Base-by-base conservation (phyloP, 2,888 invertebrate genomes). In the Chymomyza procnemis region DNA sequence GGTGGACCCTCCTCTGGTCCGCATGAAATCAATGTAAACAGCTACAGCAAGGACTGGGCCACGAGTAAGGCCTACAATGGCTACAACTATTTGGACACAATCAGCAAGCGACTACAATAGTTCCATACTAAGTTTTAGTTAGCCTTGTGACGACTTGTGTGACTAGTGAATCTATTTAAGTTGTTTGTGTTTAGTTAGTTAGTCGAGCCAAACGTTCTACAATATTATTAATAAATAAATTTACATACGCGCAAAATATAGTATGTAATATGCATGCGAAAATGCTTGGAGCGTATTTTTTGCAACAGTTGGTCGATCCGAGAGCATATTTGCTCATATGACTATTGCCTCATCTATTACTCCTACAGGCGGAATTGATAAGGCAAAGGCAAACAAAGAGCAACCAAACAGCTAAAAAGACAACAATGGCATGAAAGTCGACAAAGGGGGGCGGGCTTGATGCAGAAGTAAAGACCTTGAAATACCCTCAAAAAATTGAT, bases 31-130 rank as follows among this genome's bases (percentile, higher is more conserved):
- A 79, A 77, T 14, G 73, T 69, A 18, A 84, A 79, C 61, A 80
- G 79, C 30, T 88, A 82, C 65, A 75, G 74, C 62, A 90, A 89
- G 74, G 90, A 90, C 67, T 90, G 90, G 90, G 84, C 76, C 55
- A 83, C 81, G 66, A 89, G 85, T 73, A 90, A 90, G 71, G 88
- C 90, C 2, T 90, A 90, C 26, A 79, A 80, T 48, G 90, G 88
- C 30, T 85, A 89, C 64, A 87, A 88, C 77, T 88, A 88, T 48
- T 64, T 89, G 79, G 89, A 89, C 67, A 89, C 89, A 34, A 89
- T 89, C 26, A 88, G 89, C 70, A 88, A 89, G 71, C 79, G 88
- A 4, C 18, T 89, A 52, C 83, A 89, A 74, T 85, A 78, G 78
- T 66, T 59, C 79, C 75, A 79, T 64, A 50, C 19, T 50, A 55